A percentile compares a stretch with the other conserved stretches of the same genome.
phyloP scores from a whole-genome alignment of 2,888 invertebrate genomes.

The Myopa tessellatipennis region DNA sequence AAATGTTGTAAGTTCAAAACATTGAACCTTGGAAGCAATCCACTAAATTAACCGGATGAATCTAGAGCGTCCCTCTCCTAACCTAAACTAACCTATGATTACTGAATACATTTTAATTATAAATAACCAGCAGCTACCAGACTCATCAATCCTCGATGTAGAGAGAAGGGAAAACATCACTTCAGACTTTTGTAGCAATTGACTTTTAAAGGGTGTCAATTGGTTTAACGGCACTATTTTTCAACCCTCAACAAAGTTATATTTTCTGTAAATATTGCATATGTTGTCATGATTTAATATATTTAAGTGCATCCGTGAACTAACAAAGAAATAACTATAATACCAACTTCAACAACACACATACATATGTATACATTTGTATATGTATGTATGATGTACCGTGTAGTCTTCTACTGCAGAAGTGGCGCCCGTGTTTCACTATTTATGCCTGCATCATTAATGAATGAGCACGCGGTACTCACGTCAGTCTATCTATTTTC shows the following conservation, averaged over 20 bases:
- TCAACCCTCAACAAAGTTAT: not conserved
- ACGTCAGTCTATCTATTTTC: slow-evolving; percentile 14
- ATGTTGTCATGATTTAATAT: slow-evolving; percentile 29
- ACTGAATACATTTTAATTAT: too few relatives aligned
- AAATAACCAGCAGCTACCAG: too few relatives aligned
- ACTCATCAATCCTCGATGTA: too few relatives aligned
- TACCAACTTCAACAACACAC: not conserved
- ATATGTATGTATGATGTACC: not conserved
- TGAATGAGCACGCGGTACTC: slow-evolving; percentile 32
- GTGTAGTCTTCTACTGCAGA: not conserved
- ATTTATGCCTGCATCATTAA: slow-evolving; percentile 32
- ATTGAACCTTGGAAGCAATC: too few relatives aligned
- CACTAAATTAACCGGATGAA: too few relatives aligned
- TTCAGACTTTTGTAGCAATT: not conserved
- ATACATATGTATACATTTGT: too few relatives aligned
- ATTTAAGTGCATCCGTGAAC: slow-evolving; percentile 18
- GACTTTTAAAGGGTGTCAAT: slow-evolving; percentile 9
- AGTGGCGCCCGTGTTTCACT: not conserved
- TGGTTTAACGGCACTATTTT: not conserved
- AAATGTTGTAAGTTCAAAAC: too few relatives aligned
- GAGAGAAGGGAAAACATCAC: not conserved
- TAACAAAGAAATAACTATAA: not conserved
- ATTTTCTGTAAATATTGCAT: not conserved
- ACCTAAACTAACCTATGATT: too few relatives aligned
- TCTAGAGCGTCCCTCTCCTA: too few relatives aligned